phyloP scores from a whole-genome alignment of 2,113 vertebrate genomes.

The Madoqua kirkii region DNA sequence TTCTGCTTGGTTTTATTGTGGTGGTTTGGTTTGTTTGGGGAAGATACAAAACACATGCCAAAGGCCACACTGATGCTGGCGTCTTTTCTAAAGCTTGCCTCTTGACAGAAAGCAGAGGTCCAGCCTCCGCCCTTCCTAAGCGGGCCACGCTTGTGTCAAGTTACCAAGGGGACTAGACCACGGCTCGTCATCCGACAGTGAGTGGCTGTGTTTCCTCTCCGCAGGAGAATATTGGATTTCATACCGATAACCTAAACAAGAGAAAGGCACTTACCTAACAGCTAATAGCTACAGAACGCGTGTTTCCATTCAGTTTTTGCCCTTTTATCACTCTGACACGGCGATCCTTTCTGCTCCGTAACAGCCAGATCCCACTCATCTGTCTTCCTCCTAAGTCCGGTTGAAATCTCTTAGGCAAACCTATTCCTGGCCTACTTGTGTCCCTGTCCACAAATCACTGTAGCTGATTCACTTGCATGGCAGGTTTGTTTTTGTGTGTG shows the following conservation, averaged over 20 bases:
- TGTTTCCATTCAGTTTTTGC: slow-evolving; percentile 31
- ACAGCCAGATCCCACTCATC: not conserved
- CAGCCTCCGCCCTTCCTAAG: not conserved
- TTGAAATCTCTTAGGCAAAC: slow-evolving; percentile 16
- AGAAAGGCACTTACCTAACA: not conserved
- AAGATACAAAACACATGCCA: accelerated
- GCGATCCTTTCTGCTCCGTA: not conserved
- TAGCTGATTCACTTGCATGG: not conserved
- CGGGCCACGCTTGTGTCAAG: not conserved
- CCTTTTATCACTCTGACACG: slow-evolving; percentile 3
- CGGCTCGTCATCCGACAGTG: not conserved
- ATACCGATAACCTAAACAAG: not conserved
- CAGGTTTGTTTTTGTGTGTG: not conserved
- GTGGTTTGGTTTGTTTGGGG: not conserved
- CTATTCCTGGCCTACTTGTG: not conserved
- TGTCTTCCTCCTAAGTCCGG: slow-evolving; percentile 39
- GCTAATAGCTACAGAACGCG: not conserved
- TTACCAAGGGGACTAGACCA: not conserved
- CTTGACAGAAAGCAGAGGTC: accelerated
- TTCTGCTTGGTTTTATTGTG: not conserved
- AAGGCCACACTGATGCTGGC: not conserved
- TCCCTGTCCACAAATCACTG: not conserved
- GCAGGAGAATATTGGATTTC: slow-evolving; percentile 5
- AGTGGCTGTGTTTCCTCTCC: not conserved
- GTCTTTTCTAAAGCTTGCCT: not conserved